A percentile compares a stretch with the other conserved stretches of the same genome.
Evolutionary conservation across 2,888 invertebrate genomes (phyloP).

Genomic region (Toxonevra muliebris): DNA sequence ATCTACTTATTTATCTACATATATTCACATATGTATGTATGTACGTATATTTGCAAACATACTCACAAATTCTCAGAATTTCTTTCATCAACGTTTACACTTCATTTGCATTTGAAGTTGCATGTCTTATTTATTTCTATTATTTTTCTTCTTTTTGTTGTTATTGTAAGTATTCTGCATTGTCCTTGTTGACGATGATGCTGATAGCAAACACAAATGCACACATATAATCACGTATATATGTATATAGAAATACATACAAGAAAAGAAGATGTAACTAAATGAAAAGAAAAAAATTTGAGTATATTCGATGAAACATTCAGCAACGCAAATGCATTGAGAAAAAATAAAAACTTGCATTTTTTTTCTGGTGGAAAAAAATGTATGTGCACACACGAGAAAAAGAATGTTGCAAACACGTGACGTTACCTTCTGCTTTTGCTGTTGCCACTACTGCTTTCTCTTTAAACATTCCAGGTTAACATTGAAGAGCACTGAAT

Average conservation of each 20-base stretch:
- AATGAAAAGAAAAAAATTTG: conserved; percentile 21
- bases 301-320: conserved; percentile 53
- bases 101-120: conserved; percentile 53
- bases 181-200: too few species aligned
- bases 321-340: conserved; percentile 40
- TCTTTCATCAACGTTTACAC: conserved; percentile 45
- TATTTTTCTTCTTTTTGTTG: too few species aligned
- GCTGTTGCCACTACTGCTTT: background rate
- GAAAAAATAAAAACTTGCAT: background rate
- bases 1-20: too few species aligned
- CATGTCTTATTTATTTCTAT: conserved; percentile 32
- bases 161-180: too few species aligned
- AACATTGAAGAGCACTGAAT: background rate
- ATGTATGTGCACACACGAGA: too few species aligned
- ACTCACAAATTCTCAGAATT: background rate
- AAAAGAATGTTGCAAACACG: too few species aligned
- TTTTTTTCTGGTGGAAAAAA: background rate
- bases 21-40: background rate
- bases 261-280: background rate
- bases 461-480: background rate
- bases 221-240: too few species aligned
- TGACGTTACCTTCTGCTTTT: background rate
- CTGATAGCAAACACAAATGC: too few species aligned
- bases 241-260: background rate
- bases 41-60: background rate